Evolutionary conservation across 2,113 vertebrate species (phyloP).

Genomic region (Electrona antarctica): DNA sequence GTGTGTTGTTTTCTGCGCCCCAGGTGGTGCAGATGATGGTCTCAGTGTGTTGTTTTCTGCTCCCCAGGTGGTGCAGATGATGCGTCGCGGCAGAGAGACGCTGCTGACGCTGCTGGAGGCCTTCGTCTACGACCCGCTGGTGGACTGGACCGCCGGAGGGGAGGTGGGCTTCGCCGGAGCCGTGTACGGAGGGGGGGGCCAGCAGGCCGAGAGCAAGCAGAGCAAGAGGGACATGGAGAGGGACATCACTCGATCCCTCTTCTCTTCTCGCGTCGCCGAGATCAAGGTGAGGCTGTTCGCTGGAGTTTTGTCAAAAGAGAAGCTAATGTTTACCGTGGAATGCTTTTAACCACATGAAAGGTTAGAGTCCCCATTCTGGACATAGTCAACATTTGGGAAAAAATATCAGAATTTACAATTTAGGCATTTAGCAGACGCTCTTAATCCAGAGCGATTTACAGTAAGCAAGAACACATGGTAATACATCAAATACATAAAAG

Average conservation of each 20-base stretch:
- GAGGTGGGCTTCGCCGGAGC: conserved; percentile 97
- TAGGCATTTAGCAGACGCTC: too few species aligned
- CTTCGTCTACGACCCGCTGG: conserved; percentile 97
- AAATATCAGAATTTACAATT: too few species aligned
- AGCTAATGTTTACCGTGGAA: too few species aligned
- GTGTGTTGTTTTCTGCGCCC: background rate
- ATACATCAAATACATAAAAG: too few species aligned
- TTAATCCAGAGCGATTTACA: too few species aligned
- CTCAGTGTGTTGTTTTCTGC: background rate
- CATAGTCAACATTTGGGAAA: too few species aligned
- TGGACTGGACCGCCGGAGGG: conserved; percentile 97
- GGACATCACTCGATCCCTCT: conserved; percentile 96
- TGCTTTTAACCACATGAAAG: too few species aligned
- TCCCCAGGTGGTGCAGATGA: conserved; percentile 92
- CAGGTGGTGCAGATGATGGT: background rate
- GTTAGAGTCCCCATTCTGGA: background rate
- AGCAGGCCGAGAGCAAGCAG: conserved; percentile 96
- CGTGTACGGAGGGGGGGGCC: conserved; percentile 96
- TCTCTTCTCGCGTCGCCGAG: conserved; percentile 96
- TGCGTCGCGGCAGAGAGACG: conserved; percentile 95
- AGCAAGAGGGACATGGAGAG: conserved; percentile 98
- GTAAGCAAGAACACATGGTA: too few species aligned
- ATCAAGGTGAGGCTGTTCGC: conserved; percentile 86
- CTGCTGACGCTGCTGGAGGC: conserved; percentile 93
- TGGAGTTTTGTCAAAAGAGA: too few species aligned